phyloP scores from a whole-genome alignment of 2,797 vertebrate genomes.

The Eutrigla gurnardus region DNA sequence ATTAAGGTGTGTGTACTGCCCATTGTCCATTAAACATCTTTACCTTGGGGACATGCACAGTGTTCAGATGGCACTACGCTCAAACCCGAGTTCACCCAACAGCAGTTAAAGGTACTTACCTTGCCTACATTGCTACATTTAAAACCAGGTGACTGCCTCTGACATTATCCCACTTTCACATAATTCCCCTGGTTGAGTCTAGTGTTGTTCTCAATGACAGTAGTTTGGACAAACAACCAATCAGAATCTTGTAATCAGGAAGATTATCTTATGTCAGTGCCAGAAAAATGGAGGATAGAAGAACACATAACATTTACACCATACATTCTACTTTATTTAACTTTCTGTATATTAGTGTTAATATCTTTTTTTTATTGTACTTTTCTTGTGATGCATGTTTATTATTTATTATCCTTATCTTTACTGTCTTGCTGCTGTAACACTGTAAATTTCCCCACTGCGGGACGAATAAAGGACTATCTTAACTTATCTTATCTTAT shows the following conservation, averaged over 20 bases:
- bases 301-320: too few relatives aligned
- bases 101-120: neutral
- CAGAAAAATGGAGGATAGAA: neutral
- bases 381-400: too few relatives aligned
- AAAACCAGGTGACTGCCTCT: neutral
- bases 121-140: neutral
- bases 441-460: too few relatives aligned
- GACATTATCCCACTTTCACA: neutral
- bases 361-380: too few relatives aligned
- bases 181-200: neutral
- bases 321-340: too few relatives aligned
- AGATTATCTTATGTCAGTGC: neutral
- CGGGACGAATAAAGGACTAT: too few relatives aligned
- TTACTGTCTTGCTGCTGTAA: too few relatives aligned
- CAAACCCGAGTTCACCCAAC: neutral
- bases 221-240: constrained; percentile 4
- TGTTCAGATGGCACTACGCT: constrained; percentile 3
- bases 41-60: neutral
- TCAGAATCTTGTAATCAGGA: neutral
- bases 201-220: constrained; percentile 8
- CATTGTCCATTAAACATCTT: constrained; percentile 15
- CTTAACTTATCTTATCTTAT: too few relatives aligned
- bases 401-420: too few relatives aligned
- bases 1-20: constrained; percentile 18
- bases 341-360: too few relatives aligned